Evolutionary conservation across 2,797 vertebrate species (phyloP).

Genomic region (Gobionotothen gibberifrons): DNA sequence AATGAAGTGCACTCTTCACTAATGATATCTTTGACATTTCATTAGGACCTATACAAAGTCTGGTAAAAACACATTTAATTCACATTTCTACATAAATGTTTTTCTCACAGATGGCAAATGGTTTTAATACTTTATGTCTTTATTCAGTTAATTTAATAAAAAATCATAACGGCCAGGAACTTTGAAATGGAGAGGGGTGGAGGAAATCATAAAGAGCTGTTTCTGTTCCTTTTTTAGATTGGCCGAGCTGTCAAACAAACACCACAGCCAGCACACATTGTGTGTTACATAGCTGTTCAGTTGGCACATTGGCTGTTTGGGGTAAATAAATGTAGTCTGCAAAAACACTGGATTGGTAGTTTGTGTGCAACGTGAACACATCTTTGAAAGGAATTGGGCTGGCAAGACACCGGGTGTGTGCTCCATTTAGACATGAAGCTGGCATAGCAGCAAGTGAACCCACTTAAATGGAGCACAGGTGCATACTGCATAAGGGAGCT

Average conservation of each 20-base stretch:
- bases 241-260: too few species aligned
- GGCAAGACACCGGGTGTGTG: neutral
- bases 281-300: too few species aligned
- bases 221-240: too few species aligned
- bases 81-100: neutral
- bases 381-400: neutral
- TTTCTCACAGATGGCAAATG: neutral
- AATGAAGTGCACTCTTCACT: conserved; percentile 11
- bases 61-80: neutral
- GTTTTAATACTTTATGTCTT: neutral
- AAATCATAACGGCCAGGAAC: neutral
- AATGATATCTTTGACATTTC: conserved; percentile 37
- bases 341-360: too few species aligned
- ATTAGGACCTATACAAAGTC: conserved; percentile 4
- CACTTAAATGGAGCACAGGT: too few species aligned
- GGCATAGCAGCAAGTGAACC: neutral
- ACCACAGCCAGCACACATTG: too few species aligned
- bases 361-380: neutral
- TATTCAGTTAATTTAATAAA: neutral
- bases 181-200: too few species aligned
- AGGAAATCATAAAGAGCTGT: too few species aligned
- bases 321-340: too few species aligned
- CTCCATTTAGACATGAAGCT: neutral
- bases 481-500: neutral
- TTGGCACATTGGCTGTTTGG: too few species aligned